Evolutionary conservation across 2,888 invertebrate genomes (phyloP).

Genomic region (Ectemnius cavifrons): DNA sequence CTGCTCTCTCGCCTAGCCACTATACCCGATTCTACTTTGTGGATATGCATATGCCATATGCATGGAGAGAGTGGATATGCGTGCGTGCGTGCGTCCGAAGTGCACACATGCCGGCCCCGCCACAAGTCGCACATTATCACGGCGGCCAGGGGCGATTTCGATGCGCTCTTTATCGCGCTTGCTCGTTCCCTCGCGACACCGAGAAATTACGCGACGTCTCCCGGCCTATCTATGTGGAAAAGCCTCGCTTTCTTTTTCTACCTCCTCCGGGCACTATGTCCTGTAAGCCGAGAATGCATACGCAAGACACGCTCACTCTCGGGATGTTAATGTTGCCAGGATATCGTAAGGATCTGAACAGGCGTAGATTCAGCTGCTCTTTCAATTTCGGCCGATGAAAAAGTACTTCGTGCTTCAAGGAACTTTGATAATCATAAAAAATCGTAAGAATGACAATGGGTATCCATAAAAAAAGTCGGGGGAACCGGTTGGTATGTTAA

Average conservation of each 20-base stretch:
- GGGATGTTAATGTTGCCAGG: slow-evolving; percentile 1
- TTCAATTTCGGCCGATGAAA: too few relatives aligned
- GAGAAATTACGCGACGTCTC: slow-evolving; percentile 27
- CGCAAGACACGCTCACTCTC: neutral
- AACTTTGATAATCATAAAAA: too few relatives aligned
- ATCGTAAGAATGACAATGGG: too few relatives aligned
- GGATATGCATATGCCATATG: slow-evolving; percentile 12
- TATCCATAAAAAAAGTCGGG: too few relatives aligned
- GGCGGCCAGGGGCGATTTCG: slow-evolving; percentile 34
- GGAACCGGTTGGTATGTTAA: too few relatives aligned
- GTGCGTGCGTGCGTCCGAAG: neutral
- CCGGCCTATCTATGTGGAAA: slow-evolving; percentile 9
- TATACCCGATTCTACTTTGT: slow-evolving; percentile 37
- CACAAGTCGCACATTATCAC: slow-evolving; percentile 31
- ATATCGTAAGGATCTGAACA: neutral
- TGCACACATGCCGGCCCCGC: too few relatives aligned
- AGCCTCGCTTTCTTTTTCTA: slow-evolving; percentile 1
- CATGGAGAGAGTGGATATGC: slow-evolving; percentile 5
- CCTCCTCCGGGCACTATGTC: neutral
- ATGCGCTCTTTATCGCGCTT: slow-evolving; percentile 39
- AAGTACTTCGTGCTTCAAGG: too few relatives aligned
- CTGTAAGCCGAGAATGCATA: neutral
- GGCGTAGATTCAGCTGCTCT: too few relatives aligned
- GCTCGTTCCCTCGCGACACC: slow-evolving; percentile 24
- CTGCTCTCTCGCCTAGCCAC: slow-evolving; percentile 51